Base-by-base conservation (phyloP, 1,140 invertebrate species). In the Patella vulgata region DNA sequence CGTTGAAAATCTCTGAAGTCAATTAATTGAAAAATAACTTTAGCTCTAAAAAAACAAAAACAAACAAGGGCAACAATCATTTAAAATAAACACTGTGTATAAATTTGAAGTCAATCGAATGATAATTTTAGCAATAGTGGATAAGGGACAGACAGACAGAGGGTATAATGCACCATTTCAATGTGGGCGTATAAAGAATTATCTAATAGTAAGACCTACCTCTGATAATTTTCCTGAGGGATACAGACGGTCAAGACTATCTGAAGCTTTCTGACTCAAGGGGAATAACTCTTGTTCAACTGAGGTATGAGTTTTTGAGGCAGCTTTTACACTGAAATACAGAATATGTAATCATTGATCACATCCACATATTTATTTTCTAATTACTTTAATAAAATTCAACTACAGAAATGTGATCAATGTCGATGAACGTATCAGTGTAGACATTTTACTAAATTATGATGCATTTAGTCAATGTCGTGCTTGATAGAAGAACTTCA, bases 221-320 rank as follows among this genome's bases (percentile, higher is more conserved):
- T 80, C 78, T 19, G 71, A 62, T 0, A 79, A 87, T 82, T 90
- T 91, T 25, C 93, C 92, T 54, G 91, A 89, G 1, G 89, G 92
- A 87, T 92, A 93, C 77, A 95, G 87, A 50, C 90, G 90, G 76
- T 95, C 93, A 14, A 95, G 85, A 55, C 88, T 89, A 12, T 88
- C 86, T 11, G 90, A 88, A 3, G 91, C 90, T 50, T 90, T 88
- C 31, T 88, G 87, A 5, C 92, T 92, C 46, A 92, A 84, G 48
- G 90, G 87, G 79, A 70, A 91, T 28, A 94, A 85, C 78, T 91
- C 89, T 21, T 87, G 62, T 73, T 90, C 88, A 17, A 91, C 75
- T 25, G 85, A 85, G 52, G 88, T 89, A 78, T 91, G 87, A 4
- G 87, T 88, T 58, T 89, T 87, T 31, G 89, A 88, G 30, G 92